Evolutionary conservation across 2,888 invertebrate species (phyloP).

Genomic region (Drosophila koepferae): DNA sequence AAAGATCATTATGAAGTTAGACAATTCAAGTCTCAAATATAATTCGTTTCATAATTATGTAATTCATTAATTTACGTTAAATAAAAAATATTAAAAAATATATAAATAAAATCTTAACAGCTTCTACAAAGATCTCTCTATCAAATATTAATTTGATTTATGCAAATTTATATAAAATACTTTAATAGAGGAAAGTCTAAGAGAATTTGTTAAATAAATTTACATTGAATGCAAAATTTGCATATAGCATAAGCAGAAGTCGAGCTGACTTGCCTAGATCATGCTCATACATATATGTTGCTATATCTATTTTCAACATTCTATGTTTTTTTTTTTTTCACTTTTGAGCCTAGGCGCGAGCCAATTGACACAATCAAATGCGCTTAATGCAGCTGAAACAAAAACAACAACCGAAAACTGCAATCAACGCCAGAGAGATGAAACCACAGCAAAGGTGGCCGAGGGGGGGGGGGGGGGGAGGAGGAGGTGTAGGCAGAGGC

Average conservation of each 20-base stretch:
- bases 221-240: not conserved
- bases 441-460: not conserved
- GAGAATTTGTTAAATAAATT: not conserved
- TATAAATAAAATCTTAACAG: too few relatives aligned
- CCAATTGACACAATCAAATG: slow-evolving; percentile 85
- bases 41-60: too few relatives aligned
- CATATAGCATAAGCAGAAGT: not conserved
- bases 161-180: not conserved
- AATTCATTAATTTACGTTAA: too few relatives aligned
- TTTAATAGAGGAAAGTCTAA: not conserved
- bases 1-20: too few relatives aligned
- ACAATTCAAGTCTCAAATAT: too few relatives aligned
- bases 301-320: not conserved
- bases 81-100: too few relatives aligned
- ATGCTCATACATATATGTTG: not conserved
- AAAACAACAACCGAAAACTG: slow-evolving; percentile 51
- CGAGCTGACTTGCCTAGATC: not conserved
- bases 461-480: too few relatives aligned
- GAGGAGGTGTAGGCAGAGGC: not conserved
- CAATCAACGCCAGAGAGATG: slow-evolving; percentile 60
- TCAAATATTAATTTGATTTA: not conserved
- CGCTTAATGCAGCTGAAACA: slow-evolving; percentile 79
- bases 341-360: slow-evolving; percentile 76
- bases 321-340: not conserved
- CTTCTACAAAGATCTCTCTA: not conserved